These are phyloP conservation scores for Stichodactyla helianthus DNA, from an alignment of 64 coral and sea anemone genomes.

Conservation along the genomic window DNA sequence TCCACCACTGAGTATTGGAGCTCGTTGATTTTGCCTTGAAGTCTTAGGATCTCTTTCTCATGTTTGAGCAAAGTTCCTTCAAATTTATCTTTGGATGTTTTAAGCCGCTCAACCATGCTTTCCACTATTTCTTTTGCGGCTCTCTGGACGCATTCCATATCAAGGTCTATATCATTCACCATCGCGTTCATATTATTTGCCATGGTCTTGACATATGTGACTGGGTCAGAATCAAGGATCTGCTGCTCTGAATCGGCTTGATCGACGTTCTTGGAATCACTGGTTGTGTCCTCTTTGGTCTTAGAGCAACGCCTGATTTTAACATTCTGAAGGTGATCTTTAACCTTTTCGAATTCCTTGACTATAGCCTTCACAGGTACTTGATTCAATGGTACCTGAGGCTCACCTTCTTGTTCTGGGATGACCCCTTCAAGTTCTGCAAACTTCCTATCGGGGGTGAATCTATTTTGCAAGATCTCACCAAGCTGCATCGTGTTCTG, in stretches of 20 bases:
- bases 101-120: neutral
- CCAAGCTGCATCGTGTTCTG: neutral
- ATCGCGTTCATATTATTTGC: neutral
- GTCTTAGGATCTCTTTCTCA: neutral
- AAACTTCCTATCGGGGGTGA: neutral
- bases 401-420: neutral
- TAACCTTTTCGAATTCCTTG: neutral
- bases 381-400: neutral
- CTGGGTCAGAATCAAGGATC: neutral
- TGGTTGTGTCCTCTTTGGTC: neutral
- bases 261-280: neutral
- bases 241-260: neutral
- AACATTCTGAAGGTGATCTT: neutral
- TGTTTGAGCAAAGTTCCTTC: neutral
- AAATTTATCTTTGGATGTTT: neutral
- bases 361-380: neutral
- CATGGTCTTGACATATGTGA: neutral
- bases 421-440: neutral
- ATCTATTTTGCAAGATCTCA: neutral
- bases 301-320: neutral
- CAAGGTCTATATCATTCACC: neutral
- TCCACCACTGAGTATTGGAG: neutral
- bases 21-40: neutral
- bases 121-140: neutral
- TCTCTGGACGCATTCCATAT: neutral